A percentile compares a stretch with the other conserved stretches of the same genome.
These are phyloP conservation scores for Melopsittacus undulatus DNA, from an alignment of 2,797 vertebrate species.

Conservation along the genomic window DNA sequence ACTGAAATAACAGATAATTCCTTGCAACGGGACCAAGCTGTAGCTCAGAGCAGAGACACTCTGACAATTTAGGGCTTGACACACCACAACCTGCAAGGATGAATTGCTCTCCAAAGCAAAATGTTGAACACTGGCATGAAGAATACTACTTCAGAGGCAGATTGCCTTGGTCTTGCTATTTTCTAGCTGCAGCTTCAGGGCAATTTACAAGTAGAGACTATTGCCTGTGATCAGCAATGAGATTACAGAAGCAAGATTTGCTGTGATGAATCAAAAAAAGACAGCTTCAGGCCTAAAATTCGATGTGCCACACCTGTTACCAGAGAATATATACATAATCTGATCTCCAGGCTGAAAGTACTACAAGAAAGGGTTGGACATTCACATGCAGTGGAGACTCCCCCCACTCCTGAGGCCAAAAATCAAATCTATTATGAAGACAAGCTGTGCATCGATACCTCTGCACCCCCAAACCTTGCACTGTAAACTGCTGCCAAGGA, in stretches of 20 bases:
- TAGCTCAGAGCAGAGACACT: neutral
- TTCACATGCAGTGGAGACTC: neutral
- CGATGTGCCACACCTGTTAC: neutral
- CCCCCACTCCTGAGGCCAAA: neutral
- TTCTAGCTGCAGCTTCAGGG: neutral
- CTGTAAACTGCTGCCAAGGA: neutral
- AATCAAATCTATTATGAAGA: neutral
- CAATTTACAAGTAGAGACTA: neutral
- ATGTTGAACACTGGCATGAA: neutral
- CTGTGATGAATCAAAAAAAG: neutral
- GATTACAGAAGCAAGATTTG: neutral
- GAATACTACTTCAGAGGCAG: neutral
- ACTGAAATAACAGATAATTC: neutral
- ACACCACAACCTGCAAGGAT: neutral
- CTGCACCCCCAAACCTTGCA: neutral
- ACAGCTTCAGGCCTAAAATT: neutral
- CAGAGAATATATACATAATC: neutral
- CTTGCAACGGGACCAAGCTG: neutral
- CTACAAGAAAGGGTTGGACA: neutral
- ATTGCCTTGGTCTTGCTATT: neutral
- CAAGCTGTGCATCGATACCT: rapidly evolving
- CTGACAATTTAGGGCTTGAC: neutral
- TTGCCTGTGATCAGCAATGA: neutral
- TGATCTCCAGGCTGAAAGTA: neutral
- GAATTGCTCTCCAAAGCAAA: neutral